Evolutionary conservation across 2,888 invertebrate genomes (phyloP).

Genomic region (Coremacera marginata): DNA sequence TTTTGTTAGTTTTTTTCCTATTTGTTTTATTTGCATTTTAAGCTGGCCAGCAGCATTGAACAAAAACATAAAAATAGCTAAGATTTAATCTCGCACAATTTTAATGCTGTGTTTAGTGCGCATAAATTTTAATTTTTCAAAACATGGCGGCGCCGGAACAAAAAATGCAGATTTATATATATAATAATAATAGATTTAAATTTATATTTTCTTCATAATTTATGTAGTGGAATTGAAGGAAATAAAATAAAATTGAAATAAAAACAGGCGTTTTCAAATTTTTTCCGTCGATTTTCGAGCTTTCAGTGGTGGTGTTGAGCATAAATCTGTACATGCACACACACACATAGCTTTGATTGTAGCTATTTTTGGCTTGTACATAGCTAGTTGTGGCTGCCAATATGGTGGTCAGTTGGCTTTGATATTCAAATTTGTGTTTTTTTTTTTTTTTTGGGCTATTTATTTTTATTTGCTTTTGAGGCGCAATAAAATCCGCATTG

Average conservation of each 20-base stretch:
- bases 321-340: too few species aligned
- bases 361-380: too few species aligned
- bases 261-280: too few species aligned
- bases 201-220: too few species aligned
- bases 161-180: too few species aligned
- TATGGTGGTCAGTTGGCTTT: slow-evolving; percentile 19
- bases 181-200: too few species aligned
- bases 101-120: not conserved
- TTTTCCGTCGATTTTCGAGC: too few species aligned
- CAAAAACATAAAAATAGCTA: not conserved
- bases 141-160: not conserved
- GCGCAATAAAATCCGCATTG: not conserved
- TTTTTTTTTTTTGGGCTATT: not conserved
- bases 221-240: not conserved
- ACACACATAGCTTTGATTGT: too few species aligned
- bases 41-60: not conserved
- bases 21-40: too few species aligned
- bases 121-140: slow-evolving; percentile 9
- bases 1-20: too few species aligned
- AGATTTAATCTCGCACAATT: not conserved
- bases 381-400: slow-evolving; percentile 3
- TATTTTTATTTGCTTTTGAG: slow-evolving; percentile 2
- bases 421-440: slow-evolving; percentile 17
- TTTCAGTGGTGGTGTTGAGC: too few species aligned
- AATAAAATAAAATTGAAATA: not conserved